Evolutionary conservation across 2,888 invertebrate species (phyloP), one percentile per base, ranked within the genome.

Genomic region (Drosophila pseudotalamancana): DNA sequence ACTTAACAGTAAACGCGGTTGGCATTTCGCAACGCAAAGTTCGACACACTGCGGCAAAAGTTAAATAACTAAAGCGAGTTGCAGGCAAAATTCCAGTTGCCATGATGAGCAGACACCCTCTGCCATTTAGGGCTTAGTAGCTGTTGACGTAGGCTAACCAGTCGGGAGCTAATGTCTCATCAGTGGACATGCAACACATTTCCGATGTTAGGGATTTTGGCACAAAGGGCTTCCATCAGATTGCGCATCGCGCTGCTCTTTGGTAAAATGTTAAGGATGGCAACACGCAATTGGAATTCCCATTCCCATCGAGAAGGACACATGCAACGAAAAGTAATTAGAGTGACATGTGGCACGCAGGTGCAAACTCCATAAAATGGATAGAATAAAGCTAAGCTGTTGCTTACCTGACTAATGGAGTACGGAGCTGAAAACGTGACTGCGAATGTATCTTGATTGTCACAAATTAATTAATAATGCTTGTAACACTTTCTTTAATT

Each of bases 381-480:
- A 25, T 18, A 34, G 37, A 27, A 40, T 46, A 14, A 46, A 35
- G 23, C 32, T 50, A 40, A 55, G 25, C 32, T 48, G 53, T 43
- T 72, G 31, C 25, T 25, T 49, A 57, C 42, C 70, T 42, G 21
- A 43, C 59, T 71, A 75, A 75, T 59, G 76, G 48, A 57, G 49
- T 64, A 53, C 39, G 37, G 32, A 49, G 16, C 19, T 12, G 9
- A 6, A 14, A 27, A 11, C 23, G 62, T 51, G 42, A 19, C 16
- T 9, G 14, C 21, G 12, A 40, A 48, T 69, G 54, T 63, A 49
- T 45, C 53, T 53, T 54, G 49, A 55, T 77, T 49, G 50, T 54
- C 56, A 27, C 62, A 77, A 77, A 73, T 80, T 77, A 80, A 77
- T 77, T 80, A 77, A 80, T 77, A 80, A 80, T 63, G 62, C 56